A percentile compares a stretch with the other conserved stretches of the same genome.
phyloP scores from a whole-genome alignment of 2,888 invertebrate species.

The Anoplius nigerrimus region DNA sequence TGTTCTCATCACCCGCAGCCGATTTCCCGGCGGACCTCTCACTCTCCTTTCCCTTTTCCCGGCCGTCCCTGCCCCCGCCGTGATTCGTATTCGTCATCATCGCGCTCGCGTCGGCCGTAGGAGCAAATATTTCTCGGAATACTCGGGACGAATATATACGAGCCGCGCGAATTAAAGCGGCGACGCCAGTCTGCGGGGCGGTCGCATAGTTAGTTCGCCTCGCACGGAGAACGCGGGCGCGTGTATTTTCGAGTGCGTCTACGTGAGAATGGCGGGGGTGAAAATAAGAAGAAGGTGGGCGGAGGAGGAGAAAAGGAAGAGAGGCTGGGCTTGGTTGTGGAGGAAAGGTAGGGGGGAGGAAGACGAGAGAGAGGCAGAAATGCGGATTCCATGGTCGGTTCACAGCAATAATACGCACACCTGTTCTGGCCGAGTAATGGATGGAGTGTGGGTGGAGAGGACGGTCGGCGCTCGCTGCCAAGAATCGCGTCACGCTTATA shows the following conservation, averaged over 20 bases:
- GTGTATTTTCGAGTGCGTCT: constrained; percentile 16
- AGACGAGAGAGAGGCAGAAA: constrained; percentile 16
- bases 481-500: constrained; percentile 69
- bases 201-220: background rate
- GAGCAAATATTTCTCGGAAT: constrained; percentile 18
- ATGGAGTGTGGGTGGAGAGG: constrained; percentile 66
- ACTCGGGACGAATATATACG: background rate
- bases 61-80: constrained; percentile 14
- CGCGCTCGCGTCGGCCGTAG: constrained; percentile 2
- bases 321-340: background rate
- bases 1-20: constrained; percentile 43
- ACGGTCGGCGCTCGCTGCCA: constrained; percentile 60
- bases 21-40: constrained; percentile 45
- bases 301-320: background rate
- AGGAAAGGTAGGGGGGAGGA: constrained; percentile 6
- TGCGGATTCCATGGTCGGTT: constrained; percentile 42
- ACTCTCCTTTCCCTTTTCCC: constrained; percentile 26
- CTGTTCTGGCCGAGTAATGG: constrained; percentile 66
- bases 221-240: constrained; percentile 5
- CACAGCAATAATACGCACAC: constrained; percentile 66
- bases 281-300: background rate
- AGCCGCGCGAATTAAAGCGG: background rate
- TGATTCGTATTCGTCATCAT: constrained; percentile 47
- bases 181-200: background rate
- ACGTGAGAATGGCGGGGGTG: background rate